Conservation (phyloP, 2,797 vertebrate species). For the Apogon hyalosoma region DNA sequence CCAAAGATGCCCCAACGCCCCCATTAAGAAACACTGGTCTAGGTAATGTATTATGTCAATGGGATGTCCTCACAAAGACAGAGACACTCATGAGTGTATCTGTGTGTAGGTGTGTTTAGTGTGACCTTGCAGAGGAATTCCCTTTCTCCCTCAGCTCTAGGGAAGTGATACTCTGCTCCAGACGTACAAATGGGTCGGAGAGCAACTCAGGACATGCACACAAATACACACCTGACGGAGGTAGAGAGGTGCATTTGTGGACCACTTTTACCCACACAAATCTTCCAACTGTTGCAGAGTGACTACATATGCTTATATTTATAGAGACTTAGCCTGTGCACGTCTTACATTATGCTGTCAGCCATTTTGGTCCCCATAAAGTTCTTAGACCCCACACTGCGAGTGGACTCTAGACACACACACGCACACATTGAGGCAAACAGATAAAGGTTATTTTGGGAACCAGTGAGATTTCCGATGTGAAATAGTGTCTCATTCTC, state of each 20-base stretch:
- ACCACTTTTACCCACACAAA: no score
- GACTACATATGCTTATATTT: no score
- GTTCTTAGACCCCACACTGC: background rate
- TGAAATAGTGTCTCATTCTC: slow-evolving; percentile 3
- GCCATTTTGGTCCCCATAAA: no score
- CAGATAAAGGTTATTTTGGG: slow-evolving; percentile 4
- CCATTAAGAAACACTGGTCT: no score
- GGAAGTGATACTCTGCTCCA: slow-evolving; percentile 49
- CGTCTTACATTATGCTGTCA: no score
- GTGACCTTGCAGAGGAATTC: slow-evolving; percentile 62
- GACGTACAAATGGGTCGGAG: slow-evolving; percentile 23
- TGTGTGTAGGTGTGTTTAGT: slow-evolving; percentile 1
- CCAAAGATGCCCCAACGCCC: no score
- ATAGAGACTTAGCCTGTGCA: no score
- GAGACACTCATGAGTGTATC: slow-evolving; percentile 6
- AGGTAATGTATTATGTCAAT: no score
- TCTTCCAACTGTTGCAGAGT: slow-evolving; percentile 15
- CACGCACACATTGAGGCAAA: background rate
- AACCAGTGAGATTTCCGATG: slow-evolving; percentile 5
- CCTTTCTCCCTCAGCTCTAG: slow-evolving; percentile 43
- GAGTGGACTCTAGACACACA: no score
- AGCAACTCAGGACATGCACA: slow-evolving; percentile 28
- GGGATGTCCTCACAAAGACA: no score
- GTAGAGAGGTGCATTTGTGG: background rate
- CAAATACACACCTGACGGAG: slow-evolving; percentile 7